Conservation (phyloP, 2,888 invertebrate genomes). For the Toxonevra muliebris region DNA sequence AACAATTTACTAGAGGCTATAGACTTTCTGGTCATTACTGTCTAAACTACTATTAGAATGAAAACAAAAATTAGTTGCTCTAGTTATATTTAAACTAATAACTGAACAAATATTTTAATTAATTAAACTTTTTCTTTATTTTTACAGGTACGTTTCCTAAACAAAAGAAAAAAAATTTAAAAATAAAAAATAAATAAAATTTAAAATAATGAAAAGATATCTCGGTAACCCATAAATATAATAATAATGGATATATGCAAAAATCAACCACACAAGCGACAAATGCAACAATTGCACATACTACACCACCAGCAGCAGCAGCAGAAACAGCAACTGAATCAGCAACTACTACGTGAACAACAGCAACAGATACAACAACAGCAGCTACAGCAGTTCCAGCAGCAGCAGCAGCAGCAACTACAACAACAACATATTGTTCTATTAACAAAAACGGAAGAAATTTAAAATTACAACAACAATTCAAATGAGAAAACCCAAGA, state of each 20-base stretch:
- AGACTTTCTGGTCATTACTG: no score
- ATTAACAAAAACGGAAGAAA: conserved; percentile 20
- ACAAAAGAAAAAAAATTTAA: conserved; percentile 2
- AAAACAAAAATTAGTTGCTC: no score
- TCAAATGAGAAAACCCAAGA: conserved; percentile 55
- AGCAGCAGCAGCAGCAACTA: conserved; percentile 26
- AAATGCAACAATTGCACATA: not conserved
- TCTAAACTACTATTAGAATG: no score
- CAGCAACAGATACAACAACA: conserved; percentile 13
- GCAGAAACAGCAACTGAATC: conserved; percentile 25
- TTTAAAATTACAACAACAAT: conserved; percentile 31
- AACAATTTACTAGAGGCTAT: no score
- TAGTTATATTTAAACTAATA: no score
- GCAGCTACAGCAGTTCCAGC: conserved; percentile 18
- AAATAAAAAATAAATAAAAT: conserved; percentile 6
- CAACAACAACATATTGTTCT: conserved; percentile 12
- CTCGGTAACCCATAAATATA: conserved; percentile 10
- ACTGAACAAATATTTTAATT: no score
- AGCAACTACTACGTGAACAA: conserved; percentile 25
- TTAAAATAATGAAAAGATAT: not conserved
- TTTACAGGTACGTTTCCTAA: conserved; percentile 46
- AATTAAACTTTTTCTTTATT: conserved; percentile 23
- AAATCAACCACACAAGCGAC: not conserved
- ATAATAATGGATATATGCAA: conserved; percentile 12
- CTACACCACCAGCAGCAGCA: conserved; percentile 18